Evolutionary conservation across 2,888 invertebrate genomes (phyloP), one percentile per base, ranked within the genome.

Genomic region (Coelopa pilipes): DNA sequence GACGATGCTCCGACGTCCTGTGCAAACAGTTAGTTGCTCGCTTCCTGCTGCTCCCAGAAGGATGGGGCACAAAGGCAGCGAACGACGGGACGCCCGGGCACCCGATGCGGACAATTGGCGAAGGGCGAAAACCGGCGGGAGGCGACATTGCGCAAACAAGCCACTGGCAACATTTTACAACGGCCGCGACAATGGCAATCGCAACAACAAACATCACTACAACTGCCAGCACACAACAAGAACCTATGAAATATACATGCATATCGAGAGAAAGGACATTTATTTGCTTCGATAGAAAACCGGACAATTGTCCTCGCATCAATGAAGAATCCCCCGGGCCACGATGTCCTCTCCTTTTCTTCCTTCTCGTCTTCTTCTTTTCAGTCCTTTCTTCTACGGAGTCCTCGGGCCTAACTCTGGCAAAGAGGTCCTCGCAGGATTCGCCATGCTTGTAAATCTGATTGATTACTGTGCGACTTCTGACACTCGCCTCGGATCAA

Each of bases 401-500:
- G 34, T 34, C 62, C 15, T 1, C 13, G 3, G 4, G 15, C 10
- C 62, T 10, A 15, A 62, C 2, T n/a, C n/a, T 62, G 12, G 3
- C 62, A 34, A n/a, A 45, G 34, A 45, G 24, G 34, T 34, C 15
- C 62, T 24, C 34, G 24, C 62, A 62, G 62, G 13, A 82, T 84
- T 83, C 79, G 77, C 78, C 77, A 76, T 79, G 81, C 80, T 79
- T 81, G 81, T 81, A 82, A 81, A 80, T 78, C 83, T 85, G 85
- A 85, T 85, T 83, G 85, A 85, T 85, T 83, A 81, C 84, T 82
- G 77, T 85, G 85, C 80, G 84, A 85, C 81, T 84, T 85, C 79
- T 85, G 85, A 82, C 85, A 84, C 85, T 73, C 67, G 77, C 77
- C 34, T 34, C 34, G 7, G 34, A 34, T 4, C 78, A 81, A 62